These are phyloP conservation scores for Eremobia ochroleuca DNA, from an alignment of 2,888 invertebrate species.

Conservation along the genomic window DNA sequence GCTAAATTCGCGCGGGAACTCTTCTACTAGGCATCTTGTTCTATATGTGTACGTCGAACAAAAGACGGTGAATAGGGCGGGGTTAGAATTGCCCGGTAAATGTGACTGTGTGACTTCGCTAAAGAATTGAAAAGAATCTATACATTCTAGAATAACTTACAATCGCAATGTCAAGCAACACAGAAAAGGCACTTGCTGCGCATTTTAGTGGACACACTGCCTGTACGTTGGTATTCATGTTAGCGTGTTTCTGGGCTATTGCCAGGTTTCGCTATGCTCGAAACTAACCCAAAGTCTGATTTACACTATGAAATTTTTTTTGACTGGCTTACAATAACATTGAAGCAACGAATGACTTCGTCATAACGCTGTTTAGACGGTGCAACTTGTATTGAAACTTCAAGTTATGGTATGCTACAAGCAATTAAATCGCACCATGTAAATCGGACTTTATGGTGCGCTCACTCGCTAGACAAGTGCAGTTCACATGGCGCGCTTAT, in stretches of 20 bases:
- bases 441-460: conserved; percentile 3
- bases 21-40: neutral
- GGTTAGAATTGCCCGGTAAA: neutral
- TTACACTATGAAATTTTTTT: neutral
- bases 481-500: conserved; percentile 9
- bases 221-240: conserved; percentile 8
- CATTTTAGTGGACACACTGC: neutral
- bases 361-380: neutral
- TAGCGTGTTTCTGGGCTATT: conserved; percentile 28
- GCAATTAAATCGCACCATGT: neutral
- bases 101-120: neutral
- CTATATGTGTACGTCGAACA: neutral
- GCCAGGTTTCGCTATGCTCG: conserved; percentile 19
- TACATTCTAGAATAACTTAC: neutral
- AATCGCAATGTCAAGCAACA: neutral
- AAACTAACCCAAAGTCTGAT: neutral
- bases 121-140: neutral
- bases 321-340: neutral
- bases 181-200: neutral
- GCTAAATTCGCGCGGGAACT: conserved; percentile 28
- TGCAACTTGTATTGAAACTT: neutral
- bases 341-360: neutral
- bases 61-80: neutral
- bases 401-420: neutral
- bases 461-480: neutral